These are phyloP conservation scores for Etheostoma perlongum DNA, from an alignment of 2,797 vertebrate species.

Conservation along the genomic window DNA sequence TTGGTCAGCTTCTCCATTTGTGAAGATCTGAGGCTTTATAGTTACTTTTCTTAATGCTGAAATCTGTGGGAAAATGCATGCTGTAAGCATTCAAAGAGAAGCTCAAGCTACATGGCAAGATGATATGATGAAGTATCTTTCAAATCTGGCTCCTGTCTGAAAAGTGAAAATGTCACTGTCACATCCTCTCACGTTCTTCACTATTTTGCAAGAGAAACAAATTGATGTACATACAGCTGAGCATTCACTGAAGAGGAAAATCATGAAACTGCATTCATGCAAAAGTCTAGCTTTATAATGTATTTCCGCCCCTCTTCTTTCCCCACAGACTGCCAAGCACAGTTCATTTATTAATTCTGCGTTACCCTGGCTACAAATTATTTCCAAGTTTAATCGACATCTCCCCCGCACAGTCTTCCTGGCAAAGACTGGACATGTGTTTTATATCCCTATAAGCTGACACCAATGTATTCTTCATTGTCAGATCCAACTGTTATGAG, in stretches of 20 bases:
- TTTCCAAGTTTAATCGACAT: slow-evolving; percentile 65
- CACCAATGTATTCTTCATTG: slow-evolving; percentile 17
- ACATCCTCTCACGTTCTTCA: slow-evolving; percentile 30
- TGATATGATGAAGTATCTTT: slow-evolving; percentile 53
- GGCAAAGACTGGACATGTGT: slow-evolving; percentile 57
- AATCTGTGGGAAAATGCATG: slow-evolving; percentile 12
- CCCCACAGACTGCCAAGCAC: slow-evolving; percentile 31
- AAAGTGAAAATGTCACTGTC: slow-evolving; percentile 44
- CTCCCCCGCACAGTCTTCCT: slow-evolving; percentile 43
- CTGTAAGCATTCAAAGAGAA: slow-evolving; percentile 24
- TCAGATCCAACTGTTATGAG: slow-evolving; percentile 28
- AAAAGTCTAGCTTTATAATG: slow-evolving; percentile 20
- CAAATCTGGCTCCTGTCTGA: slow-evolving; percentile 34
- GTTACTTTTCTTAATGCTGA: slow-evolving; percentile 21
- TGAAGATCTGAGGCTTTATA: slow-evolving; percentile 10
- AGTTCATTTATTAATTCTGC: slow-evolving; percentile 65
- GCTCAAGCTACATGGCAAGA: slow-evolving; percentile 16
- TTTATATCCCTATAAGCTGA: slow-evolving; percentile 35
- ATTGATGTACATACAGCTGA: slow-evolving; percentile 34
- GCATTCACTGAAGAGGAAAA: slow-evolving; percentile 10
- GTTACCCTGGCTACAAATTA: slow-evolving; percentile 76
- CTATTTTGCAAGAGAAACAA: slow-evolving; percentile 32
- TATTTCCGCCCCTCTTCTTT: neutral
- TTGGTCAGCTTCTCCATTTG: slow-evolving; percentile 9
- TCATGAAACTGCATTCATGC: slow-evolving; percentile 28